Evolutionary conservation across 2,113 vertebrate genomes (phyloP), one percentile per base, ranked within the genome.

Genomic region (Ictidomys tridecemlineatus): DNA sequence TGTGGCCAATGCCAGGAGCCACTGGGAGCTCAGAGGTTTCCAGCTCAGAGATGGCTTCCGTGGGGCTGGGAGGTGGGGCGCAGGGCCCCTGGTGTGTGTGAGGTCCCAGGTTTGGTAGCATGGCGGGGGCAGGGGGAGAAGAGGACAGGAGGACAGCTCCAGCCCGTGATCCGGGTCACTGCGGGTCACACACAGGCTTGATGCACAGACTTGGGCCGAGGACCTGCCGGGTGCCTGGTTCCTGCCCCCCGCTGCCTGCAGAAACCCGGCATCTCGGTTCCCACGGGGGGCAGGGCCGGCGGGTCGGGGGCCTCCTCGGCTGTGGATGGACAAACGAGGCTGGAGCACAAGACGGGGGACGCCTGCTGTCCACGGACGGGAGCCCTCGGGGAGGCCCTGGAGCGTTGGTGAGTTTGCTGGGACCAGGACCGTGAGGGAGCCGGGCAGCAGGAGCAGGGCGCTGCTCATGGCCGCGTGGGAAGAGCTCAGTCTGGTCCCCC

Each of bases 381-480:
- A 4, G 26, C 3, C 2, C 22, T 5, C 42, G 82, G 32, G 32
- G 67, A 1, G 13, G 48, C 1, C 3, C 83, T 9, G 11, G 37
- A 42, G 28, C n/a, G 4, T 32, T 1, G 0, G 8, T 12, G 32
- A 16, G 82, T 56, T 7, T 24, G 32, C 1, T 3, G 26, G 1
- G 10, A 6, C 13, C 2, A 22, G 30, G 30, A 37, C 39, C 20
- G 7, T 5, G 8, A 20, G 18, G 18, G 4, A 26, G 39, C 18
- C 69, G 16, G 7, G 1, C 6, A 0, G 69, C 79, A 34, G 16
- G 14, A 20, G 56, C 18, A 9, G 9, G 4, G 22, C 0, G 39
- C 37, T 14, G 53, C 32, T 24, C 8, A 17, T 0, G 9, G 58
- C 0, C 5, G 1, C 10, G 12, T 51, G 26, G 4, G 9, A 5